Base-by-base conservation (phyloP, 2,797 vertebrate genomes). In the Eulemur albifrons region DNA sequence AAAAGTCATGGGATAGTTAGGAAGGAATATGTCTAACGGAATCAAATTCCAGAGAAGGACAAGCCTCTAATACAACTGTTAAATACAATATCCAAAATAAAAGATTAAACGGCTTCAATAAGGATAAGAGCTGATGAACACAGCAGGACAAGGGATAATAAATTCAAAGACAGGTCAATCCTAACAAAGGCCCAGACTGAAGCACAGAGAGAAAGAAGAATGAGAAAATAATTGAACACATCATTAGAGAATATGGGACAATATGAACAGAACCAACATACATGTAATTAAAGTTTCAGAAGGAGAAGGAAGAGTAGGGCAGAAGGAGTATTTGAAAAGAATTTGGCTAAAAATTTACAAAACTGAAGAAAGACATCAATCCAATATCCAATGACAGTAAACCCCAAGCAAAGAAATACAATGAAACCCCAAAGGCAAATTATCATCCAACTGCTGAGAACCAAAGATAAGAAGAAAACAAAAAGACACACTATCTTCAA, bases 61-160 rank as follows among this genome's bases (percentile, higher is more conserved):
- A 48, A 70, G 48, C 8, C 59, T 82, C 92, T 52, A 80, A 87
- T 12, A 88, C 67, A 93, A 52, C 6, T 50, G 25, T 88, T 73
- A 82, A 52, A 67, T 4, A 45, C 0, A 80, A 75, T 30, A 59
- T 72, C 14, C 69, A 65, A 69, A 90, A 93, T 61, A 85, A 75
- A 93, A n/a, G 25, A 70, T 77, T 85, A 94, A 93, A 79, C 43
- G 25, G 27, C 63, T 95, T 96, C 32, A 70, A 21, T 61, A 85
- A 76, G 32, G 65, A n/a, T n/a, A 54, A 52, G 8, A 92, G 48
- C 14, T 84, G 61, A 45, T 15, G 30, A 38, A 90, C 25, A 92
- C 23, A 79, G 88, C 54, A 77, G 61, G 57, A 72, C 95, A 75
- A 75, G 14, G n/a, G 32, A 76, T 30, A 72, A 59, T 27, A 38